Conservation (phyloP, 1,140 invertebrate species). For the Araneus ventricosus region DNA sequence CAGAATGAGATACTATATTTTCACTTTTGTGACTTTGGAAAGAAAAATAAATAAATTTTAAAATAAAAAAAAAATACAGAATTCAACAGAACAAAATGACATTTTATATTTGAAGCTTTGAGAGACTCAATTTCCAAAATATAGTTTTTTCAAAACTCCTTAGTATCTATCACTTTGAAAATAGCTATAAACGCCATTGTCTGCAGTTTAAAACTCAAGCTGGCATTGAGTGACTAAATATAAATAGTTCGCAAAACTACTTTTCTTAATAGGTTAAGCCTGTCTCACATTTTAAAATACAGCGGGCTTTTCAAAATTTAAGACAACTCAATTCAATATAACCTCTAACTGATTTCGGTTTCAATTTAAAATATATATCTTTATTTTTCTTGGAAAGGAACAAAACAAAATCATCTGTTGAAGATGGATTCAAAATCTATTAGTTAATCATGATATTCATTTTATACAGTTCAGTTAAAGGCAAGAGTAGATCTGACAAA, state of each 20-base stretch:
- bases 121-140: neutral
- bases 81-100: neutral
- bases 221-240: conserved; percentile 48
- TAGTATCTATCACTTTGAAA: conserved; percentile 61
- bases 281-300: neutral
- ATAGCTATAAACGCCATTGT: conserved; percentile 27
- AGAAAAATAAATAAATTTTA: neutral
- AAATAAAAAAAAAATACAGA: neutral
- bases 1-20: neutral
- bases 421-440: neutral
- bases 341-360: neutral
- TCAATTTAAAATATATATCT: neutral
- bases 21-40: neutral
- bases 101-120: conserved; percentile 11
- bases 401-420: neutral
- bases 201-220: conserved; percentile 27
- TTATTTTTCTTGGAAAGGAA: neutral
- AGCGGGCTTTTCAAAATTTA: neutral
- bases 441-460: too few relatives aligned
- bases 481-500: too few relatives aligned
- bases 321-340: neutral
- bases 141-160: conserved; percentile 57
- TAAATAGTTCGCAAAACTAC: conserved; percentile 23
- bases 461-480: too few relatives aligned
- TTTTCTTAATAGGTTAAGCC: conserved; percentile 29